Conservation (phyloP, 2,797 vertebrate species). For the Malacoctenus gilli region DNA sequence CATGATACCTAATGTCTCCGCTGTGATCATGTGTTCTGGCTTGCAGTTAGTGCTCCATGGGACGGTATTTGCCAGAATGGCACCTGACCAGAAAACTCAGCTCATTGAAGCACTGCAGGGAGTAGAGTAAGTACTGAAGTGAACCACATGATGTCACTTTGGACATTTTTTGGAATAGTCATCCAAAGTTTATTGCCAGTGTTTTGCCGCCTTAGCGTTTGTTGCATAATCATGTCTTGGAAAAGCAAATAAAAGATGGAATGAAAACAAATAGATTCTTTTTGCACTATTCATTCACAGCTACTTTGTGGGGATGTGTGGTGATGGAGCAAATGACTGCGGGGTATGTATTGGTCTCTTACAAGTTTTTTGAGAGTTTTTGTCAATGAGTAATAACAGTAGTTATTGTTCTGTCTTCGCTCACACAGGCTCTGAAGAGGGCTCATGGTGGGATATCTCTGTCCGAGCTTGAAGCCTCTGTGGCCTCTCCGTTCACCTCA, state of each 20-base stretch:
- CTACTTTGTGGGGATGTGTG: slow-evolving; percentile 98
- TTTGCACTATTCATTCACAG: slow-evolving; percentile 70
- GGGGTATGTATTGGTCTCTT: slow-evolving; percentile 94
- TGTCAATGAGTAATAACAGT: neutral
- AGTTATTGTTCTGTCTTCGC: slow-evolving; percentile 2
- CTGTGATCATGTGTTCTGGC: neutral
- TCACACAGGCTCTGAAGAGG: slow-evolving; percentile 90
- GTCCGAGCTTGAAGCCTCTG: slow-evolving; percentile 96
- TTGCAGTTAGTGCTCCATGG: slow-evolving; percentile 91
- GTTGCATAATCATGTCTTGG: too few relatives aligned
- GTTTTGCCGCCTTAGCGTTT: too few relatives aligned
- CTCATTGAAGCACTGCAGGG: slow-evolving; percentile 93
- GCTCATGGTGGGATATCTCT: slow-evolving; percentile 96
- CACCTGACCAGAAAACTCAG: slow-evolving; percentile 97
- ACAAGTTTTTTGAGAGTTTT: neutral
- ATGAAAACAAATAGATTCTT: neutral
- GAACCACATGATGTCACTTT: neutral
- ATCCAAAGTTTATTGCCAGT: too few relatives aligned
- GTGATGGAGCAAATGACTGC: slow-evolving; percentile 98
- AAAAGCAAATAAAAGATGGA: neutral
- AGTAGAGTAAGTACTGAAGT: slow-evolving; percentile 90
- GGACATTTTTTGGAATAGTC: too few relatives aligned
- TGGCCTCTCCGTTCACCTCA: slow-evolving; percentile 98
- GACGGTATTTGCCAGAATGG: slow-evolving; percentile 98
- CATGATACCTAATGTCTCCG: neutral